phyloP scores from a whole-genome alignment of 2,888 invertebrate species.

The Idaea dimidiata region DNA sequence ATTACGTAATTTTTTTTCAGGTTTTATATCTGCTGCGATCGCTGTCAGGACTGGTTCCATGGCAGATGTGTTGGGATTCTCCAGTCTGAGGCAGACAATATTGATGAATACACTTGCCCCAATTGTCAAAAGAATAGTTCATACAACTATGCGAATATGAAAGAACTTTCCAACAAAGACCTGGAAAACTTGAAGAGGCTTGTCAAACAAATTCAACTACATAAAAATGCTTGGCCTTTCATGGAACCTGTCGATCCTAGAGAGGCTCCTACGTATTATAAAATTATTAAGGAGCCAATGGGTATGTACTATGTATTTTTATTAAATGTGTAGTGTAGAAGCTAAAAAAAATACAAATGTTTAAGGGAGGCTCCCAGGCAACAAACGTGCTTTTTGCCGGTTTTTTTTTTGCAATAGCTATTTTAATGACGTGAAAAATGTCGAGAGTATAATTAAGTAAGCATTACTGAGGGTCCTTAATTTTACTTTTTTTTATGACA shows the following conservation, averaged over 20 bases:
- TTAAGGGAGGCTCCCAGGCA: too few species aligned
- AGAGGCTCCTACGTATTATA: conserved; percentile 98
- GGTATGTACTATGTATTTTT: conserved; percentile 82
- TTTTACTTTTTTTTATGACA: too few species aligned
- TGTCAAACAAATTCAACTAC: conserved; percentile 93
- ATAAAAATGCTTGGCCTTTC: conserved; percentile 99
- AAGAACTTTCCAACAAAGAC: conserved; percentile 88
- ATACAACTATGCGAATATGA: conserved; percentile 94
- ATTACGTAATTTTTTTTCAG: conserved; percentile 68
- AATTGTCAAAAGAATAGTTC: conserved; percentile 95
- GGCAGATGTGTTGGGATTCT: conserved; percentile 97
- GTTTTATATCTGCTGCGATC: conserved; percentile 99
- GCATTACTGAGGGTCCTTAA: too few species aligned
- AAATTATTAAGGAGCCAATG: conserved; percentile 97
- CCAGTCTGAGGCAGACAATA: conserved; percentile 95
- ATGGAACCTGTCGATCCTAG: conserved; percentile 97
- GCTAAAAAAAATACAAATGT: too few species aligned
- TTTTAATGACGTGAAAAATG: too few species aligned
- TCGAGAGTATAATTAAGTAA: too few species aligned
- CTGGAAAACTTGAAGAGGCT: conserved; percentile 91
- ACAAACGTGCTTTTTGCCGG: neutral
- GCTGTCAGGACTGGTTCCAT: conserved; percentile 99
- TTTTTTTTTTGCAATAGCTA: too few species aligned
- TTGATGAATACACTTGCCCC: conserved; percentile 98
- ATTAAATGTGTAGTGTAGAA: neutral